Evolutionary conservation across 2,888 invertebrate species (phyloP).

Genomic region (Elysia crispata): DNA sequence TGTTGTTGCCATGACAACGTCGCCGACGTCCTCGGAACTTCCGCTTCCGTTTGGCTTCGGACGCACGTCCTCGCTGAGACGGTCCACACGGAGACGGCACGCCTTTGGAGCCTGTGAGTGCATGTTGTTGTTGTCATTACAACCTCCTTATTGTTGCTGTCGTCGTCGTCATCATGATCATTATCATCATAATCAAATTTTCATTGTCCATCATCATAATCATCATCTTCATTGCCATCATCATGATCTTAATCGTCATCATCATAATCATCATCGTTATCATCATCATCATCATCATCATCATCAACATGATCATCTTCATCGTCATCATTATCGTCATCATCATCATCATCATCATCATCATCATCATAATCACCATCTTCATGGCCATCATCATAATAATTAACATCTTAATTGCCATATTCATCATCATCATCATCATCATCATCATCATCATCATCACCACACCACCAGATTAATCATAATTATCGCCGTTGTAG

Average conservation of each 20-base stretch:
- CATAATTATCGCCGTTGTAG: too few relatives aligned
- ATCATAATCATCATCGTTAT: constrained; percentile 5
- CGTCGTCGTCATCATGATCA: too few relatives aligned
- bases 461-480: too few relatives aligned
- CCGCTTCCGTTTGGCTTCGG: neutral
- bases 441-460: constrained; percentile 19
- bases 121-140: too few relatives aligned
- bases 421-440: constrained; percentile 9
- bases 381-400: neutral
- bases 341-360: constrained; percentile 11
- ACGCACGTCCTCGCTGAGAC: neutral
- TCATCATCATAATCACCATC: constrained; percentile 10
- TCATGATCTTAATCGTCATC: neutral
- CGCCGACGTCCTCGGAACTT: neutral
- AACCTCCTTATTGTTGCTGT: too few relatives aligned
- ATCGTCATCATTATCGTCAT: neutral
- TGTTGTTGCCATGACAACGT: neutral
- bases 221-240: neutral
- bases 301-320: neutral
- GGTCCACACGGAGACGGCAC: neutral
- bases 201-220: too few relatives aligned
- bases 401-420: neutral
- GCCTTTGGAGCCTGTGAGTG: neutral
- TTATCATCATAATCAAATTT: too few relatives aligned
- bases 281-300: constrained; percentile 13